A percentile compares a stretch with the other conserved stretches of the same genome.
phyloP scores from a whole-genome alignment of 2,888 invertebrate species.

The Chymomyza caudatula region DNA sequence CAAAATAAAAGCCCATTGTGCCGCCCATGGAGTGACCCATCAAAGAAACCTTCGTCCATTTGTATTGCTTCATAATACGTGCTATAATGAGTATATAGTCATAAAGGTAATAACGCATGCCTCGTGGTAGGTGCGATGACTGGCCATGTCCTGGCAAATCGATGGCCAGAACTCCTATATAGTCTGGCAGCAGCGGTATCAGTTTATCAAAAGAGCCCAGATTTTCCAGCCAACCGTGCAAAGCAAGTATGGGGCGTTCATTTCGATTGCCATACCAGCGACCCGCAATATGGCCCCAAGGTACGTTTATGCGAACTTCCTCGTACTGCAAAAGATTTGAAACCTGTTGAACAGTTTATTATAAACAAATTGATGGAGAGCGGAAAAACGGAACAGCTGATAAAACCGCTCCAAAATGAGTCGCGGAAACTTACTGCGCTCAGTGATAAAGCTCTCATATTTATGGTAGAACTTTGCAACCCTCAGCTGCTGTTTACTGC shows the following conservation, averaged over 20 bases:
- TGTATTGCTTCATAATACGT: slow-evolving; percentile 81
- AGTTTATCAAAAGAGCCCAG: slow-evolving; percentile 85
- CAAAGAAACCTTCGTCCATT: slow-evolving; percentile 83
- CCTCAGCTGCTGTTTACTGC: not conserved
- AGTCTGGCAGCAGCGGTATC: slow-evolving; percentile 80
- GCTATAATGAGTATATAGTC: slow-evolving; percentile 78
- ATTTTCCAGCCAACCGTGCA: slow-evolving; percentile 89
- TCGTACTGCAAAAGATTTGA: slow-evolving; percentile 76
- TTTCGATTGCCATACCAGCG: slow-evolving; percentile 84
- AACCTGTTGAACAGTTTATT: too few relatives aligned
- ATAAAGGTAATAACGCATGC: slow-evolving; percentile 74
- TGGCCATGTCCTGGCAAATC: slow-evolving; percentile 85
- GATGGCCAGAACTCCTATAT: slow-evolving; percentile 80
- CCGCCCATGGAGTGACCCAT: slow-evolving; percentile 84
- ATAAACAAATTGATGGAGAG: too few relatives aligned
- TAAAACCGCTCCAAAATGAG: not conserved
- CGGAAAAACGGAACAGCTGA: too few relatives aligned
- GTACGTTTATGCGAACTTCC: slow-evolving; percentile 82
- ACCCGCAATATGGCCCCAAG: slow-evolving; percentile 84
- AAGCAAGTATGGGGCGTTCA: slow-evolving; percentile 82
- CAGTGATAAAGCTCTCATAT: not conserved
- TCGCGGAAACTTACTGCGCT: not conserved
- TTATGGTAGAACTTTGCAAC: not conserved
- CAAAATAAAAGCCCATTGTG: slow-evolving; percentile 80
- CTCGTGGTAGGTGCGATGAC: slow-evolving; percentile 82